Percentiles rank a stretch among this genome's conserved stretches.
Evolutionary conservation across 2,113 vertebrate genomes (phyloP).

Genomic region (Petrocephalus microphthalmus): DNA sequence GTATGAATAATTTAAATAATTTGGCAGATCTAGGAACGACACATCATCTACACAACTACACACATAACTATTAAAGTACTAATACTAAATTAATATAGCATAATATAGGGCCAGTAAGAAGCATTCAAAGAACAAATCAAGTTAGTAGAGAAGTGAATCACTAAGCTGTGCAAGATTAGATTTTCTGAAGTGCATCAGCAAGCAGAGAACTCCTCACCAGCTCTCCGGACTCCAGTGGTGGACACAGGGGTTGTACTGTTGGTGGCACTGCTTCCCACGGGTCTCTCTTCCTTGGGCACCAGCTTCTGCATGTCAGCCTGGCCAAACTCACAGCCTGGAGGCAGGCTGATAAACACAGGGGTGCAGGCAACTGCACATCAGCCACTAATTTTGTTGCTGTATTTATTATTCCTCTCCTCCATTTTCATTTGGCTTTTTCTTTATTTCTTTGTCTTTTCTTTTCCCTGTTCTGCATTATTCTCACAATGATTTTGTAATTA

Average conservation of each 20-base stretch:
- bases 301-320: slow-evolving; percentile 93
- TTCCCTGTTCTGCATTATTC: no score
- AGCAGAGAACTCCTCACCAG: slow-evolving; percentile 59
- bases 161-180: background rate
- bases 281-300: slow-evolving; percentile 86
- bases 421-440: no score
- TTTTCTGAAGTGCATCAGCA: background rate
- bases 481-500: no score
- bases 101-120: background rate
- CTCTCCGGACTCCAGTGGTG: slow-evolving; percentile 65
- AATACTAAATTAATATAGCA: background rate
- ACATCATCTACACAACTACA: background rate
- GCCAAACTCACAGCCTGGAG: slow-evolving; percentile 87
- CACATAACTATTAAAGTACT: background rate
- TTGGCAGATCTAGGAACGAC: background rate
- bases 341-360: slow-evolving; percentile 60
- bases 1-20: background rate
- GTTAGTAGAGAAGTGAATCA: background rate
- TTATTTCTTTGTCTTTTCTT: no score
- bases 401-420: no score
- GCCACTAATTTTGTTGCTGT: background rate
- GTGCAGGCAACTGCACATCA: background rate
- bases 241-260: background rate
- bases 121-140: background rate
- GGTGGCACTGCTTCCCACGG: slow-evolving; percentile 47